Evolutionary conservation across 2,797 vertebrate genomes (phyloP), one percentile per base, ranked within the genome.

Genomic region (Gymnoscopelus microlampas): DNA sequence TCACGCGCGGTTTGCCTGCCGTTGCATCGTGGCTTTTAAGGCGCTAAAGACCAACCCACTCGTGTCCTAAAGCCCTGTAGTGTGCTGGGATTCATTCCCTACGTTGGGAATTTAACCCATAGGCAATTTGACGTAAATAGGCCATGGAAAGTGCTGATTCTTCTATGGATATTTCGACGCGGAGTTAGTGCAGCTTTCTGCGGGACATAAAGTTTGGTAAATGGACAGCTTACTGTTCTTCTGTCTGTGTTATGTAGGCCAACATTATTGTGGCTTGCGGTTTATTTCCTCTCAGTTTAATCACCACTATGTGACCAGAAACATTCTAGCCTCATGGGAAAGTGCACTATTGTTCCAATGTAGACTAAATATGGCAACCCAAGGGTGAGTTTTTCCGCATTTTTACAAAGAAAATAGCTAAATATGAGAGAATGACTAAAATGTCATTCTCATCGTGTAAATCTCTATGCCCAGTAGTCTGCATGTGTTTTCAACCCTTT

Each of bases 81-180:
- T 32, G 10, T 55, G 61, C 58, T 60, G 70, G 78, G 83, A 79
- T 84, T 76, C 85, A 76, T 80, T 55, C 7, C 14, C 63, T 15
- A 49, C 39, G 39, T 44, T 55, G 70, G 47, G 19, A 61, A 26
- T 69, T 63, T 6, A 49, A 59, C 59, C 23, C 57, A 59, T 3
- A 60, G 29, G 14, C 66, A 44, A 71, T 24, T 60, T 60, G 19
- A 48, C 15, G 58, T 60, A 60, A 23, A 60, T 23, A 23, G 58
- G 32, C 58, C 39, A 60, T 47, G 39, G 39, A 8, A 44, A 44
- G 39, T 44, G 39, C 9, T 8, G 8, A 44, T 44, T 44, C 39
- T 8, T 44, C 39, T 9, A 44, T 44, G 39, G 39, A 44, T 44
- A 44, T 44, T 44, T 44, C 1, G 8, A 9, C 26, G 26, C 26